phyloP scores from a whole-genome alignment of 2,113 vertebrate genomes.

The Vanacampus margaritifer region DNA sequence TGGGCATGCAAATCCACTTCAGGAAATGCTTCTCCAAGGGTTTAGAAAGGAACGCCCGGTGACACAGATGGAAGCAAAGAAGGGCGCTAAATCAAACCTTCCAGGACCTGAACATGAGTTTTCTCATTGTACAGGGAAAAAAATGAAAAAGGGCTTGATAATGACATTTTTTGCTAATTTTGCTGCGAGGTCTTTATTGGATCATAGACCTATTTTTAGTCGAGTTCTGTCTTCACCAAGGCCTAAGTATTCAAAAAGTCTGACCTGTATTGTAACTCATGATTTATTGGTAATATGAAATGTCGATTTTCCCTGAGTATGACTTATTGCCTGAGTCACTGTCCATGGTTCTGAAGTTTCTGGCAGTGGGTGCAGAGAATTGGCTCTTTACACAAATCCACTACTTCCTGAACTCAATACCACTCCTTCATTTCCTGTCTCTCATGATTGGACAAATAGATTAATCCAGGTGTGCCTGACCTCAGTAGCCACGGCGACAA shows the following conservation, averaged over 20 bases:
- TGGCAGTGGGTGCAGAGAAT: no score
- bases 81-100: not conserved
- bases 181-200: not conserved
- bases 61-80: constrained; percentile 30
- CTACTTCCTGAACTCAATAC: no score
- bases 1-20: constrained; percentile 22
- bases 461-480: no score
- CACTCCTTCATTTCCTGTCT: no score
- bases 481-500: no score
- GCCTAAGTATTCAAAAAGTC: not conserved
- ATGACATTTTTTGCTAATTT: constrained; percentile 2
- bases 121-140: not conserved
- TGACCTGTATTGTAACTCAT: not conserved
- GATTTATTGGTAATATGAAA: no score
- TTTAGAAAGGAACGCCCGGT: constrained; percentile 34
- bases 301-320: no score
- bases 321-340: not conserved
- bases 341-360: constrained; percentile 14
- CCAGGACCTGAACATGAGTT: not conserved
- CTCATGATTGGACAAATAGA: no score
- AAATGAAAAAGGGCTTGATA: not conserved
- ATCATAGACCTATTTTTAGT: not conserved
- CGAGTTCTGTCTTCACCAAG: not conserved
- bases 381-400: no score
- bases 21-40: constrained; percentile 38